These are phyloP conservation scores for Characodon lateralis DNA, from an alignment of 2,797 vertebrate genomes.

Conservation along the genomic window DNA sequence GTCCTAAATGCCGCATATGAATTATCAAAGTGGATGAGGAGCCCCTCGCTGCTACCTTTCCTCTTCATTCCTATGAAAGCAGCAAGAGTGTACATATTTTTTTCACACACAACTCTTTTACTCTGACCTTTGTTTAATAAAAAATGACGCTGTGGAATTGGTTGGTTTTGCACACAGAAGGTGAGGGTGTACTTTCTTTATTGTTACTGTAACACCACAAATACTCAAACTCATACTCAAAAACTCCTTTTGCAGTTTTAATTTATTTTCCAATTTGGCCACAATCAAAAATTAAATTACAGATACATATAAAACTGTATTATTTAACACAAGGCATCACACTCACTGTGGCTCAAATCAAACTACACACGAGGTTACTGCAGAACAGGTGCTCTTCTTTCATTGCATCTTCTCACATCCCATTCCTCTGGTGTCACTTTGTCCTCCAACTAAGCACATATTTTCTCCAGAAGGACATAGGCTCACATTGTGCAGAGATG, in stretches of 20 bases:
- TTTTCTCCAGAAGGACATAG: slow-evolving; percentile 36
- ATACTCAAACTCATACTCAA: slow-evolving; percentile 12
- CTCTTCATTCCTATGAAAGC: background rate
- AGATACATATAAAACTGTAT: slow-evolving; percentile 76
- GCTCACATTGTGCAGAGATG: slow-evolving; percentile 40
- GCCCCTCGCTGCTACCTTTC: no score
- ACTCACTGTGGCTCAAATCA: slow-evolving; percentile 58
- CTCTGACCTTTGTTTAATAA: background rate
- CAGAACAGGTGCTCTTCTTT: slow-evolving; percentile 41
- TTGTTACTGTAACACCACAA: background rate
- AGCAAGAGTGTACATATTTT: background rate
- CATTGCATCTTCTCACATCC: slow-evolving; percentile 8
- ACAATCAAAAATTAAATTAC: slow-evolving; percentile 72
- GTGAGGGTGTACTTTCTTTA: background rate
- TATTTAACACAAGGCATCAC: slow-evolving; percentile 53
- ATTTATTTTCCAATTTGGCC: slow-evolving; percentile 69
- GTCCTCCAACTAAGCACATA: slow-evolving; percentile 33
- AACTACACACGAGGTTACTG: slow-evolving; percentile 40
- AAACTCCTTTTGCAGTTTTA: slow-evolving; percentile 15
- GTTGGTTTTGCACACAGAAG: background rate
- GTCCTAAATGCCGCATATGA: no score
- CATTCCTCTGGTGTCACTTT: slow-evolving; percentile 17
- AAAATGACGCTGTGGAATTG: background rate
- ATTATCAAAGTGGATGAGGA: no score
- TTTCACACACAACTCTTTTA: background rate